These are phyloP conservation scores for Rostratula benghalensis DNA, from an alignment of 2,113 vertebrate species.

Conservation along the genomic window DNA sequence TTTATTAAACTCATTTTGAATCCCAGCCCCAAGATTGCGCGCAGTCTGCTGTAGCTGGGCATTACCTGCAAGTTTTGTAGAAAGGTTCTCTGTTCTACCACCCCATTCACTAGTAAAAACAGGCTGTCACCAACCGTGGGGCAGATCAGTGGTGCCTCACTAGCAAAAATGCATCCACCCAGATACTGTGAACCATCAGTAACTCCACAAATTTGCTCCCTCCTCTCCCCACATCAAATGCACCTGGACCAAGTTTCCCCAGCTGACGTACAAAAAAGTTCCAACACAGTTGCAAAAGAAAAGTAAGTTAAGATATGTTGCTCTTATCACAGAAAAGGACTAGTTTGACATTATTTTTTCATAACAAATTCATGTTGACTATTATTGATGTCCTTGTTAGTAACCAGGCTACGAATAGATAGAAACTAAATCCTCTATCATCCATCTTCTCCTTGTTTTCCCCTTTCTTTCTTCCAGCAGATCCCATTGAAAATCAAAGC, in stretches of 20 bases:
- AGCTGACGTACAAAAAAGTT: background rate
- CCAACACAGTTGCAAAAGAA: background rate
- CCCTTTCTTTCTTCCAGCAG: background rate
- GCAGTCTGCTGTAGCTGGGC: background rate
- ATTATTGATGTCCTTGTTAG: background rate
- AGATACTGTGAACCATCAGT: rapidly evolving
- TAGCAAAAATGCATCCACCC: background rate
- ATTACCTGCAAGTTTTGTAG: background rate
- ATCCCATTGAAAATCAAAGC: background rate
- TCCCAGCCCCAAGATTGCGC: background rate
- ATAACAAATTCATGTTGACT: background rate
- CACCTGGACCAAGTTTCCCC: background rate
- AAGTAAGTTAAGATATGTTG: background rate
- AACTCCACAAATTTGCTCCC: background rate
- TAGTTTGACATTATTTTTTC: background rate
- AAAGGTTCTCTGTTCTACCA: background rate
- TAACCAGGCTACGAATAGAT: background rate
- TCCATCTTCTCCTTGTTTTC: background rate
- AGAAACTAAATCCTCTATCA: background rate
- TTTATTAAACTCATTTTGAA: background rate
- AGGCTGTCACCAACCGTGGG: background rate
- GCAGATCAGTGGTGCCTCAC: background rate
- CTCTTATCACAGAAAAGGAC: background rate
- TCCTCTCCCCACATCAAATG: background rate
- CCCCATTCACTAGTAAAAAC: background rate